Base-by-base conservation (phyloP, 2,113 vertebrate species). In the Channa maculata region DNA sequence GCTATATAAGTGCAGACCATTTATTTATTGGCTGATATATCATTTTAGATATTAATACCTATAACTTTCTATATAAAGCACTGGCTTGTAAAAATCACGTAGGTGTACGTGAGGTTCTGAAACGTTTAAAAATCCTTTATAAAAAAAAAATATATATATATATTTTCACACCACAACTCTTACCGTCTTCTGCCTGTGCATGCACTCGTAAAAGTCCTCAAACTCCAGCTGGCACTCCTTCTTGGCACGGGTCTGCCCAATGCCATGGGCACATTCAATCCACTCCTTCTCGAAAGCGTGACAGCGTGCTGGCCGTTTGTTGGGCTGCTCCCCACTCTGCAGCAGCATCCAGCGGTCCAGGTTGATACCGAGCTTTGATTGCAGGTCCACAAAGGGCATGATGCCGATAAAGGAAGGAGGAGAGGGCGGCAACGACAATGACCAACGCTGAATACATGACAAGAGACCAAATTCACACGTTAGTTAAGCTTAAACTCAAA, bases 261-360 rank as follows among this genome's bases (percentile, higher is more conserved):
- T 96, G 60, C 95, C 96, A 55, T 95, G 90, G 0, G 93, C 8
- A 10, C 97, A 99, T 44, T 98, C 96, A 5, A 99, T 88, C 97
- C 96, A 99, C 58, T 98, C 97, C 82, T 97, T 98, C 88, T 99
- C 96, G 70, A 99, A 99, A 45, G 95, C 95, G 41, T 98, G 96
- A 80, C 98, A 99, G 49, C 77, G 66, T 0, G 66, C 0, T 0
- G 94, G 80, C 0, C 52, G 63, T 12, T 87, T 73, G 69, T 89
- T 2, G 0, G 96, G 96, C 89, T 98, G 96, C 10, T 88, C 9
- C 0, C 68, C 75, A 34, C 95, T 97, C 86, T 96, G 95, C 65
- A 88, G 34, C 86, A 95, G 8, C 57, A 97, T 0, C 94, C 95
- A 96, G 0, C 24, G 65, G 91, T 99, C 97, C n/a, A 96, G 0